Evolutionary conservation across 2,888 invertebrate species (phyloP).

Genomic region (Thalpophila matura): DNA sequence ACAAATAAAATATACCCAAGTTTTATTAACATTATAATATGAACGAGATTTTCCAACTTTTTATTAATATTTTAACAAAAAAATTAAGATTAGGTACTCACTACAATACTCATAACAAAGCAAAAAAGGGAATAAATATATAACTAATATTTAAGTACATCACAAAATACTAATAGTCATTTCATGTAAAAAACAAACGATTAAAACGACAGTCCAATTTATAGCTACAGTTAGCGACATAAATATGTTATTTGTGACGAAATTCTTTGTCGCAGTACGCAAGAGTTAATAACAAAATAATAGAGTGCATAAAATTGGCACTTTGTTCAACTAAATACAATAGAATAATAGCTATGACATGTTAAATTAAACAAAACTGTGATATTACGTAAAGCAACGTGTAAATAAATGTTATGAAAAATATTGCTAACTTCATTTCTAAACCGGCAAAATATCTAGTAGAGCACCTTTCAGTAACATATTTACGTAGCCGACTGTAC

Average conservation of each 20-base stretch:
- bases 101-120: constrained; percentile 57
- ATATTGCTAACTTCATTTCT: not conserved
- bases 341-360: not conserved
- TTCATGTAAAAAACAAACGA: constrained; percentile 19
- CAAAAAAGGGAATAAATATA: constrained; percentile 41
- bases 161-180: constrained; percentile 42
- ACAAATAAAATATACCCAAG: constrained; percentile 30
- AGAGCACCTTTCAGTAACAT: not conserved
- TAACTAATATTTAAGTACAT: constrained; percentile 55
- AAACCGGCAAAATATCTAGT: no score
- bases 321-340: not conserved
- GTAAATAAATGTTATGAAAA: no score
- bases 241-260: constrained; percentile 2
- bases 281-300: no score
- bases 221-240: constrained; percentile 17
- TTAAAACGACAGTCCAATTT: constrained; percentile 8
- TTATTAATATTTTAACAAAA: constrained; percentile 43
- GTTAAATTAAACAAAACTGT: not conserved
- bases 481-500: constrained; percentile 29
- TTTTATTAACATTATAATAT: constrained; percentile 61
- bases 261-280: not conserved
- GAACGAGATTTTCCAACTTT: constrained; percentile 57
- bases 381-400: no score
- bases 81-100: constrained; percentile 33
- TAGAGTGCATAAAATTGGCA: no score